Base-by-base conservation (phyloP, 2,888 invertebrate species). In the Callimorpha dominula region DNA sequence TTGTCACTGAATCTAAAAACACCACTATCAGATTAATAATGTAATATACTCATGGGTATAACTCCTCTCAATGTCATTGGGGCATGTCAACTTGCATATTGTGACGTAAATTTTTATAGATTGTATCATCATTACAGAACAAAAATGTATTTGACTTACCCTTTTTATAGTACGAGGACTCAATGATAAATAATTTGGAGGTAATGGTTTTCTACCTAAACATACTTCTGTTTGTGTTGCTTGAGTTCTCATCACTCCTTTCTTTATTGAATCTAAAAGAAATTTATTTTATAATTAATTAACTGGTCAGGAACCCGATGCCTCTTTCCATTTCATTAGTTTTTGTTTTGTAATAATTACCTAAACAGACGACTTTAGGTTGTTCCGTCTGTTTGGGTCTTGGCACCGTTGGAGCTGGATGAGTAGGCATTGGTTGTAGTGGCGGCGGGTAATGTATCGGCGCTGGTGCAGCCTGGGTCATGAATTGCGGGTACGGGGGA, bases 181-280 rank as follows among this genome's bases (percentile, higher is more conserved):
- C 43, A 98, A 92, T 20, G 97, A 97, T 78, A 97, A 96, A 85
- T 97, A 96, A 81, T 97, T 96, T 8, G 97, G 97, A n/a, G 97
- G 96, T 68, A 96, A 90, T n/a, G 97, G 97, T 92, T 97, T 97
- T 85, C 97, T 96, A 84, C 97, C 97, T 87, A 97, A 93, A 88
- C 97, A 97, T 49, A 97, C 96, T 95, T 99, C 99, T 8, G 97
- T 98, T 94, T 99, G 99, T 7, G 99, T 99, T 20, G 99, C 98
- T 94, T 99, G 99, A 0, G 98, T 98, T 91, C 98, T 98, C 98
- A 98, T 98, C 0, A 97, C 97, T 57, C 97, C 97, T 87, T 98
- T 97, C 89, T 98, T 98, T 78, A 98, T 95, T 91, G 98, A 98
- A 93, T 98, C 98, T 97, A 96, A 78, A 93, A 96, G 80, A 31